Percentiles rank a stretch among this genome's conserved stretches.
These are phyloP conservation scores for Probaryconus sp. DNA, from an alignment of 1,140 invertebrate species.

Conservation along the genomic window DNA sequence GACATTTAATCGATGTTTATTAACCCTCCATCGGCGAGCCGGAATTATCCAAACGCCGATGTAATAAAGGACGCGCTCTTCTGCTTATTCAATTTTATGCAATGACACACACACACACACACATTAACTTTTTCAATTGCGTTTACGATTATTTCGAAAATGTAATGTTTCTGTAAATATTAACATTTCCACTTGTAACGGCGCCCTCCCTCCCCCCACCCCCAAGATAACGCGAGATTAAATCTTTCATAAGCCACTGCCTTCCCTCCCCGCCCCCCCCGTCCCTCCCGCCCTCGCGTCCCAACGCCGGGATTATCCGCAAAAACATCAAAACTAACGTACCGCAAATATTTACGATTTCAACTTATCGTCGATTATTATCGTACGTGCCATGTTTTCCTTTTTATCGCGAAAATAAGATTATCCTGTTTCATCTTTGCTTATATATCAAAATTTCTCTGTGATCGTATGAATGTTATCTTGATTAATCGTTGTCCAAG, in stretches of 20 bases:
- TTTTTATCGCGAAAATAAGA: slow-evolving; percentile 19
- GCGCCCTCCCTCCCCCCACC: no score
- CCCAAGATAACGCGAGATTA: slow-evolving; percentile 32
- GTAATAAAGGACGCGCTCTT: background rate
- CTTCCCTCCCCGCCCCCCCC: no score
- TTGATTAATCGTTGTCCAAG: no score
- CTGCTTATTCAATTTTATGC: slow-evolving; percentile 7
- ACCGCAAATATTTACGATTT: slow-evolving; percentile 33
- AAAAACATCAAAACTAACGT: slow-evolving; percentile 43
- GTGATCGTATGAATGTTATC: no score
- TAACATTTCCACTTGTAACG: no score
- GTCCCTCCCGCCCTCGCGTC: no score
- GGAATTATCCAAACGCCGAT: slow-evolving; percentile 8
- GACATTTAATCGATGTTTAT: slow-evolving; percentile 30
- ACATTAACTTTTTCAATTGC: no score
- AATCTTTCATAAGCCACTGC: slow-evolving; percentile 25
- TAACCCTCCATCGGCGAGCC: slow-evolving; percentile 8
- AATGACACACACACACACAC: no score
- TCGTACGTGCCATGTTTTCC: slow-evolving; percentile 7
- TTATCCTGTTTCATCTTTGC: slow-evolving; percentile 20
- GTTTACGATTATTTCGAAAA: no score
- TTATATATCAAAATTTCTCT: no score
- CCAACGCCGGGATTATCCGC: slow-evolving; percentile 20
- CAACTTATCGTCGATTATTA: slow-evolving; percentile 29
- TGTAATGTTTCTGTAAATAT: background rate